A percentile compares a stretch with the other conserved stretches of the same genome.
Evolutionary conservation across 23 tunicate genomes (phyloP).

Genomic region (Ascidia mentula): DNA sequence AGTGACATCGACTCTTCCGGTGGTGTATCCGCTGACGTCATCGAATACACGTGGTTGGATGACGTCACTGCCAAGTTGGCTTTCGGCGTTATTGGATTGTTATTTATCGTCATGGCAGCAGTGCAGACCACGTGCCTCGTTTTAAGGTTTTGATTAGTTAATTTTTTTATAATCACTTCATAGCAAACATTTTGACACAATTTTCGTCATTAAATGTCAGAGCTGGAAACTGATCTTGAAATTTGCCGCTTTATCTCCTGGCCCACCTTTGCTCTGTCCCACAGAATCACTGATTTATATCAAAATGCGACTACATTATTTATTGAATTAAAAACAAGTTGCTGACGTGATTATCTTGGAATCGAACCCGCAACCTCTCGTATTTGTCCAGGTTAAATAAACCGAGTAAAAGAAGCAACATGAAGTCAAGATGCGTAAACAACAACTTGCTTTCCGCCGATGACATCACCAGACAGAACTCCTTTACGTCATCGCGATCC

Average conservation of each 20-base stretch:
- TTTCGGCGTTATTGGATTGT: conserved; percentile 64
- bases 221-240: too few species aligned
- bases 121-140: conserved; percentile 71
- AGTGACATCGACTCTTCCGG: not conserved
- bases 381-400: not conserved
- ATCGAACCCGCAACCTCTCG: not conserved
- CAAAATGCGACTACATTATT: too few species aligned
- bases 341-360: too few species aligned
- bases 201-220: too few species aligned
- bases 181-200: too few species aligned
- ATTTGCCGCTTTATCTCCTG: too few species aligned
- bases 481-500: not conserved
- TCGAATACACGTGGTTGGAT: conserved; percentile 54
- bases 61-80: conserved; percentile 52
- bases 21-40: not conserved
- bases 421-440: not conserved
- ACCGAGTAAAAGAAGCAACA: not conserved
- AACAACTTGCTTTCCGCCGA: not conserved
- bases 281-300: too few species aligned
- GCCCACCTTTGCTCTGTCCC: too few species aligned
- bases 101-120: conserved; percentile 62
- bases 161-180: too few species aligned
- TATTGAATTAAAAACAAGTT: too few species aligned
- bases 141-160: conserved; percentile 39
- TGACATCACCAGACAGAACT: not conserved